Percentiles rank a stretch among this genome's conserved stretches.
phyloP scores from a whole-genome alignment of 2,888 invertebrate species.

The Griposia aprilina region DNA sequence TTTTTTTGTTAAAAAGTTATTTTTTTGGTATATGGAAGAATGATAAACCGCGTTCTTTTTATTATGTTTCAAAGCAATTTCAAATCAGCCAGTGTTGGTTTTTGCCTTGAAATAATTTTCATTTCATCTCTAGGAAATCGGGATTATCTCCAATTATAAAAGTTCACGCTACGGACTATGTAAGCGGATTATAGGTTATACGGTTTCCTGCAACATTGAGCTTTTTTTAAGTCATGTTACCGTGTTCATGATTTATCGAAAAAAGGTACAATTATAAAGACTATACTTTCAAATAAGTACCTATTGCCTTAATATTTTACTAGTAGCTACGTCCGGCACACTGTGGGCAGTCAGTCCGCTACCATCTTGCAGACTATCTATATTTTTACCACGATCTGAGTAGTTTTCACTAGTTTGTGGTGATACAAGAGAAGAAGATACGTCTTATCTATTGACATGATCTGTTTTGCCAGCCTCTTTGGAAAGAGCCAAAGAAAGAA shows the following conservation, averaged over 20 bases:
- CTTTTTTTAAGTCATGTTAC: neutral
- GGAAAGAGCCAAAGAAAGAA: too few relatives aligned
- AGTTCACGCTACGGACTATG: neutral
- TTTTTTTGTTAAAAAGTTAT: neutral
- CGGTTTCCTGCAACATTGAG: neutral
- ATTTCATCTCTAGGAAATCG: neutral
- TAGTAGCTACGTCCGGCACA: neutral
- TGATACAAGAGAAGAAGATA: too few relatives aligned
- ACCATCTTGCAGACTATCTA: too few relatives aligned
- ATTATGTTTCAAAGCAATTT: neutral
- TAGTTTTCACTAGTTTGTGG: too few relatives aligned
- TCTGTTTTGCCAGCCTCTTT: too few relatives aligned
- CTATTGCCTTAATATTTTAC: neutral
- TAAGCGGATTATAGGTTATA: neutral
- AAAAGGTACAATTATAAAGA: neutral
- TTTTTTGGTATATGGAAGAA: neutral
- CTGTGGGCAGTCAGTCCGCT: too few relatives aligned
- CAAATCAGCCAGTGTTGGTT: too few relatives aligned
- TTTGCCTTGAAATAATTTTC: neutral
- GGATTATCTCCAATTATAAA: neutral
- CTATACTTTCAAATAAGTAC: neutral
- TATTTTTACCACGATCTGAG: too few relatives aligned
- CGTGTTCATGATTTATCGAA: neutral
- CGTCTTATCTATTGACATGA: too few relatives aligned
- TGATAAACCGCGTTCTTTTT: neutral